Conservation (phyloP, 1,140 invertebrate species). For the Odontomachus brunneus region DNA sequence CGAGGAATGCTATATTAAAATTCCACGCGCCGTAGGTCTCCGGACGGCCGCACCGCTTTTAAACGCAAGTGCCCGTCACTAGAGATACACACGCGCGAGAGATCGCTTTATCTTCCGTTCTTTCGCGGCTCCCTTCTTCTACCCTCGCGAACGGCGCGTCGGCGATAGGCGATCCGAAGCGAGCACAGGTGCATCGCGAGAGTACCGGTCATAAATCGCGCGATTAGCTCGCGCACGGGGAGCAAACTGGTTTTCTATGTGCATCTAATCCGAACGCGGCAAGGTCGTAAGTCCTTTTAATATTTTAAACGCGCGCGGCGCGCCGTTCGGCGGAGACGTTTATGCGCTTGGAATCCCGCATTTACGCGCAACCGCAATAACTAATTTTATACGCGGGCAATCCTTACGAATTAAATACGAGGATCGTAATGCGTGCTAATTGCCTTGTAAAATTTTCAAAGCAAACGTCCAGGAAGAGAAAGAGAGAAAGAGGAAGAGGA, state of each 20-base stretch:
- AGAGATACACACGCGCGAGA: slow-evolving; percentile 8
- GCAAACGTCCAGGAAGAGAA: neutral
- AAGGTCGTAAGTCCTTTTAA: slow-evolving; percentile 69
- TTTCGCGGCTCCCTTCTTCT: neutral
- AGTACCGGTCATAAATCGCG: slow-evolving; percentile 66
- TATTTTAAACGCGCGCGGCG: slow-evolving; percentile 62
- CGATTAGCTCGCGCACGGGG: slow-evolving; percentile 59
- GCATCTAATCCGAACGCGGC: slow-evolving; percentile 53
- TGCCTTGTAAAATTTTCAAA: slow-evolving; percentile 44
- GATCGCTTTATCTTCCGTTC: slow-evolving; percentile 55
- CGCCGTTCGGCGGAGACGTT: slow-evolving; percentile 45
- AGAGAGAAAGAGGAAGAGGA: neutral
- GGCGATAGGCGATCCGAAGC: slow-evolving; percentile 49
- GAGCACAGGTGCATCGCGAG: slow-evolving; percentile 66
- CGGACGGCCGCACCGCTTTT: slow-evolving; percentile 6
- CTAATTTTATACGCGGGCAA: slow-evolving; percentile 25
- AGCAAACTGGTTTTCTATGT: slow-evolving; percentile 65
- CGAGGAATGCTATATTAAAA: slow-evolving; percentile 46
- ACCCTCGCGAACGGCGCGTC: neutral
- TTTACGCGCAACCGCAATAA: slow-evolving; percentile 40
- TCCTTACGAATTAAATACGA: slow-evolving; percentile 47
- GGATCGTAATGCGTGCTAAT: slow-evolving; percentile 41
- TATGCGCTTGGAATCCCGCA: slow-evolving; percentile 26
- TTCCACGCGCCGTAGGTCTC: slow-evolving; percentile 21
- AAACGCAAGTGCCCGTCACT: slow-evolving; percentile 32